Evolutionary conservation across 2,888 invertebrate species (phyloP).

Genomic region (Arenicola marina): DNA sequence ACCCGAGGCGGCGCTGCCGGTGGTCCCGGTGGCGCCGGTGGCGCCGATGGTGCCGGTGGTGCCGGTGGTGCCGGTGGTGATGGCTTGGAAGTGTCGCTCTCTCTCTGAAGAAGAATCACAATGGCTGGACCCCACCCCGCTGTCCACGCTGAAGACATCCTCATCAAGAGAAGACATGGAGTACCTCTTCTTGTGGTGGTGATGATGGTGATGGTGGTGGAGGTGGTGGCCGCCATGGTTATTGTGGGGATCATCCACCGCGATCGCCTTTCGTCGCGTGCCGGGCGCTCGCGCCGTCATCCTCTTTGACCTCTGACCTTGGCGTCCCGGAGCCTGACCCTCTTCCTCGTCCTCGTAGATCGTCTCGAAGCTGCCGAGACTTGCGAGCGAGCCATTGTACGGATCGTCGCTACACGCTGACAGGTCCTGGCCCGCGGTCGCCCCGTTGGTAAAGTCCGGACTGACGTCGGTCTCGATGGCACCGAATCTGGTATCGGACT

Average conservation of each 20-base stretch:
- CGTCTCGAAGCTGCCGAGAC: constrained; percentile 18
- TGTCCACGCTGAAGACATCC: not conserved
- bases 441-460: not conserved
- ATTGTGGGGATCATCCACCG: too few relatives aligned
- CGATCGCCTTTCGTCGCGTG: too few relatives aligned
- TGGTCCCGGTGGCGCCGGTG: too few relatives aligned
- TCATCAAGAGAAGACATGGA: not conserved
- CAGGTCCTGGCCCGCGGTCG: not conserved
- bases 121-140: not conserved
- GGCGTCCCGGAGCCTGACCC: too few relatives aligned
- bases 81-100: not conserved
- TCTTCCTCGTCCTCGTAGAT: constrained; percentile 24
- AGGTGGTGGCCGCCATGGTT: too few relatives aligned
- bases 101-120: not conserved
- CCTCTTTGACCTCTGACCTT: too few relatives aligned
- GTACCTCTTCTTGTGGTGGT: not conserved
- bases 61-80: not conserved
- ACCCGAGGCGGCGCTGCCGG: too few relatives aligned
- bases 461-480: not conserved
- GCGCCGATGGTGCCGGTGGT: too few relatives aligned
- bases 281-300: too few relatives aligned
- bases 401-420: not conserved
- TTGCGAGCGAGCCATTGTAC: constrained; percentile 3
- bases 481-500: constrained; percentile 4
- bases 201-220: too few relatives aligned